Evolutionary conservation across 2,797 vertebrate genomes (phyloP).

Genomic region (Rhinichthys osculus): DNA sequence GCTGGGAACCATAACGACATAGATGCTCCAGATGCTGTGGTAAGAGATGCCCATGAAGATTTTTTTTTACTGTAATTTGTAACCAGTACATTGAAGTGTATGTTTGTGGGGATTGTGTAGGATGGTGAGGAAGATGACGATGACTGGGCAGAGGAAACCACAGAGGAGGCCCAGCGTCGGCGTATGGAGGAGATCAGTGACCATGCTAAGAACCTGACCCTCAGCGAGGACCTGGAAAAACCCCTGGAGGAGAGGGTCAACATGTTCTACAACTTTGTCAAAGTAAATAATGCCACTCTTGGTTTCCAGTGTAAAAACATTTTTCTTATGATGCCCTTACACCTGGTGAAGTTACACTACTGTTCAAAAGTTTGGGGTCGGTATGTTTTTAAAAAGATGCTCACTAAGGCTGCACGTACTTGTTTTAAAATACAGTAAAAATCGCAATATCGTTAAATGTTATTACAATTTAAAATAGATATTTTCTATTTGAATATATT

Average conservation of each 20-base stretch:
- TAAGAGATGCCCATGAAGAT: conserved; percentile 65
- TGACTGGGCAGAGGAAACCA: conserved; percentile 98
- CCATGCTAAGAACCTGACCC: conserved; percentile 95
- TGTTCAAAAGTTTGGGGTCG: neutral
- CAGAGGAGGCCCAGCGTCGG: conserved; percentile 94
- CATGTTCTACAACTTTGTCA: conserved; percentile 94
- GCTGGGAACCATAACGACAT: conserved; percentile 84
- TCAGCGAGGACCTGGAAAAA: conserved; percentile 95
- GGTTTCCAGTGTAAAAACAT: neutral
- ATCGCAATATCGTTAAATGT: too few relatives aligned
- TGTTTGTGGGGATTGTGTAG: conserved; percentile 60
- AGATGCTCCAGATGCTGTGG: conserved; percentile 88
- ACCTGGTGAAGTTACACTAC: neutral
- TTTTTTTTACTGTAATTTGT: neutral
- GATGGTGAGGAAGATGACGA: conserved; percentile 88
- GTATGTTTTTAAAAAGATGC: conserved; percentile 66
- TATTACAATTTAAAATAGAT: neutral
- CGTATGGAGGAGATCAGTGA: conserved; percentile 99
- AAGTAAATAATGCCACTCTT: neutral
- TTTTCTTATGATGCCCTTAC: neutral
- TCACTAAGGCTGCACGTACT: neutral
- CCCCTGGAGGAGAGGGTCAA: conserved; percentile 95
- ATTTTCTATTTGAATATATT: neutral
- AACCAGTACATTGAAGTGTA: neutral
- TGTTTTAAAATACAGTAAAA: neutral